These are phyloP conservation scores for Carterocephalus palaemon DNA, from an alignment of 2,888 invertebrate species.

Conservation along the genomic window DNA sequence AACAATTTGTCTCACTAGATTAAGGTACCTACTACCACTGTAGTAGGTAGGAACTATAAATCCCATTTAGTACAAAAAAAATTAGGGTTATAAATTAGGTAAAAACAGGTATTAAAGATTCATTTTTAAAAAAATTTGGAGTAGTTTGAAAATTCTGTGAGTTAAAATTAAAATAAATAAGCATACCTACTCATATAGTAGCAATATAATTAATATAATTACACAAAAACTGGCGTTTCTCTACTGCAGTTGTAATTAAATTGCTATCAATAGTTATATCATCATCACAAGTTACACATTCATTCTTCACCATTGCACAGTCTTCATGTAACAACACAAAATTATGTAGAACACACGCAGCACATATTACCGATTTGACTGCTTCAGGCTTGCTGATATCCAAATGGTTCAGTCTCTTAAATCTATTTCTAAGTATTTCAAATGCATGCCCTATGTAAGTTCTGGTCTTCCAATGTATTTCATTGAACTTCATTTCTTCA, in stretches of 20 bases:
- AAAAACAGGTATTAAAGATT: no score
- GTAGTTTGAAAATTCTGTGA: no score
- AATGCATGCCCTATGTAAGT: slow-evolving; percentile 64
- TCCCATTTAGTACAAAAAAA: no score
- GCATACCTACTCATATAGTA: slow-evolving; percentile 23
- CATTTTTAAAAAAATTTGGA: no score
- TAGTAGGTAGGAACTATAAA: no score
- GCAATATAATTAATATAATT: slow-evolving; percentile 68
- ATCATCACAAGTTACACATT: slow-evolving; percentile 56
- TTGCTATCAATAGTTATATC: slow-evolving; percentile 57
- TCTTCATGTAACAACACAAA: slow-evolving; percentile 68
- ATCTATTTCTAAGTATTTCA: slow-evolving; percentile 60
- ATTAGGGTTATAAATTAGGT: no score
- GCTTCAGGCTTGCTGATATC: slow-evolving; percentile 53
- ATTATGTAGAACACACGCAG: slow-evolving; percentile 67
- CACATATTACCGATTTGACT: slow-evolving; percentile 51
- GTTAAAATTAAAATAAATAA: background rate
- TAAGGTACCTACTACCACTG: no score
- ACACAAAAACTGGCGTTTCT: slow-evolving; percentile 69
- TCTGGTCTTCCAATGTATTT: slow-evolving; percentile 61
- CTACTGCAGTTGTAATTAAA: slow-evolving; percentile 58
- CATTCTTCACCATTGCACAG: slow-evolving; percentile 55
- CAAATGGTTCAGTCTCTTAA: slow-evolving; percentile 59
- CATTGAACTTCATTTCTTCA: slow-evolving; percentile 73
- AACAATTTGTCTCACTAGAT: no score